Percentiles rank a stretch among this genome's conserved stretches.
These are phyloP conservation scores for Neoniphon sammara DNA, from an alignment of 2,797 vertebrate genomes.

Conservation along the genomic window DNA sequence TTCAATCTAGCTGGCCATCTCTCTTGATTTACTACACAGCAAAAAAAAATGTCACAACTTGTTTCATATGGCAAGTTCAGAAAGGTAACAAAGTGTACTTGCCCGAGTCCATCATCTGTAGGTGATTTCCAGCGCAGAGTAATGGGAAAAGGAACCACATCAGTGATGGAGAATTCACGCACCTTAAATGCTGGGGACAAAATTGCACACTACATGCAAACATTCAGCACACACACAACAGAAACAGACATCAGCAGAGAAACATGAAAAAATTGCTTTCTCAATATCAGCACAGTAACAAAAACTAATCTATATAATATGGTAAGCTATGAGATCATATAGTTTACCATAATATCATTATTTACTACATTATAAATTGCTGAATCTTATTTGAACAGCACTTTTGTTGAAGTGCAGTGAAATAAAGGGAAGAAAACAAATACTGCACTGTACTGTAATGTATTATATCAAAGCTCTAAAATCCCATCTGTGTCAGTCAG, in stretches of 20 bases:
- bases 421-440: neutral
- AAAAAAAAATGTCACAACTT: neutral
- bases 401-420: neutral
- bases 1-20: neutral
- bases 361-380: neutral
- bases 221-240: constrained; percentile 34
- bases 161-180: constrained; percentile 97
- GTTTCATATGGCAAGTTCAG: neutral
- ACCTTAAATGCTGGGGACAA: constrained; percentile 99
- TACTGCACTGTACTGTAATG: no score
- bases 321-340: no score
- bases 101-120: constrained; percentile 93
- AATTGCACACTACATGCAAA: constrained; percentile 91
- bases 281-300: neutral
- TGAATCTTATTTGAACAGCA: neutral
- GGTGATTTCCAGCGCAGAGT: constrained; percentile 96
- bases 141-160: constrained; percentile 92
- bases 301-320: no score
- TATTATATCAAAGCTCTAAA: neutral
- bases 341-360: neutral
- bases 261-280: neutral
- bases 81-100: constrained; percentile 45
- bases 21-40: neutral
- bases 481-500: neutral
- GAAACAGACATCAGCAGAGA: constrained; percentile 19